These are phyloP conservation scores for Hippocampus guttulatus DNA, from an alignment of 2,113 vertebrate genomes.

Conservation along the genomic window DNA sequence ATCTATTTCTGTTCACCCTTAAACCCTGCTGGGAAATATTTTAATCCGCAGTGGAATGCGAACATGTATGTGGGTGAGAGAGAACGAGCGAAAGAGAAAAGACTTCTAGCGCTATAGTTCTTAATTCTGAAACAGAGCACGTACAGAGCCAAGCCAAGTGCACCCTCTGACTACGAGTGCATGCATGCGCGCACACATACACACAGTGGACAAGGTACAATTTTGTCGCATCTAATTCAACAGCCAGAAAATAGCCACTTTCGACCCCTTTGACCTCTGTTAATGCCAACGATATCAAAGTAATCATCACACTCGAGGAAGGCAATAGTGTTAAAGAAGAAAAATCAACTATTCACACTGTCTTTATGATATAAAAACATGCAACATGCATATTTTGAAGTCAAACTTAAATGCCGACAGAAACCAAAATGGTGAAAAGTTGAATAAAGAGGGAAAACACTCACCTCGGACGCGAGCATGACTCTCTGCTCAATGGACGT, in stretches of 20 bases:
- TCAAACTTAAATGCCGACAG: background rate
- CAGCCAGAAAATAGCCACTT: constrained; percentile 32
- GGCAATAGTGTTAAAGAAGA: background rate
- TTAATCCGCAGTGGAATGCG: constrained; percentile 60
- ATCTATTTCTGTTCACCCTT: constrained; percentile 71
- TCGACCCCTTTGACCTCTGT: constrained; percentile 39
- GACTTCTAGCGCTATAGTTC: constrained; percentile 38
- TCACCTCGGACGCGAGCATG: constrained; percentile 62
- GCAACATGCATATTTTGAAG: background rate
- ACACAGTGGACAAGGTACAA: constrained; percentile 19
- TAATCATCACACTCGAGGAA: background rate
- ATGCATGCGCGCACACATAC: constrained; percentile 10
- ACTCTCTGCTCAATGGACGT: constrained; percentile 19
- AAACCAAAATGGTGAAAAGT: background rate
- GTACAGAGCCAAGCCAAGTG: constrained; percentile 49
- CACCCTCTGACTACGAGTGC: constrained; percentile 39
- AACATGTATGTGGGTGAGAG: constrained; percentile 13
- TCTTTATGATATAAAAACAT: background rate
- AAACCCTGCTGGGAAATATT: constrained; percentile 63
- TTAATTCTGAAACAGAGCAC: constrained; percentile 62
- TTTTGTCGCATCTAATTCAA: constrained; percentile 24
- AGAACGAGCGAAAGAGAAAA: background rate
- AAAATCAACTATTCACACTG: background rate
- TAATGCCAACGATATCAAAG: constrained; percentile 9
- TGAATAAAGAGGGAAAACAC: constrained; percentile 23